A percentile compares a stretch with the other conserved stretches of the same genome.
Evolutionary conservation across 2,113 vertebrate species (phyloP).

Genomic region (Dermatemys mawii): DNA sequence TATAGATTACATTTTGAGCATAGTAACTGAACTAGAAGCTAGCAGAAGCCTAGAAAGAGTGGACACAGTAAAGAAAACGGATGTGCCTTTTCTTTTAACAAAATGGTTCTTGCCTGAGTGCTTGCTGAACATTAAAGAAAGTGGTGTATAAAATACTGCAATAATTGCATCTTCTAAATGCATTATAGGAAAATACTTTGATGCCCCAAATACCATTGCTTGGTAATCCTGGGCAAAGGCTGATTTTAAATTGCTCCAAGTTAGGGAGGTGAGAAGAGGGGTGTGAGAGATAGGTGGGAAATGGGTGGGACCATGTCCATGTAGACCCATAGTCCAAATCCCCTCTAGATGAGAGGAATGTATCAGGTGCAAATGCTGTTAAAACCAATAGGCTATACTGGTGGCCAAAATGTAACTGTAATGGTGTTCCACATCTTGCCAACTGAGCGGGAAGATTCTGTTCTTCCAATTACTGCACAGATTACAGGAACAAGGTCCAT

Average conservation of each 20-base stretch:
- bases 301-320: not conserved
- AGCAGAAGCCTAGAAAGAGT: not conserved
- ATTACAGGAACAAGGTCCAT: not conserved
- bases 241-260: not conserved
- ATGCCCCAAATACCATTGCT: not conserved
- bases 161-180: not conserved
- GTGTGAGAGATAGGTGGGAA: accelerated
- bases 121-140: not conserved
- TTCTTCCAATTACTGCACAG: not conserved
- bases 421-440: not conserved
- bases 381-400: not conserved
- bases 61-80: not conserved
- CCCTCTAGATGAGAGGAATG: not conserved
- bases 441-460: not conserved
- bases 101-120: not conserved
- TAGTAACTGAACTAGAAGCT: not conserved
- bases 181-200: not conserved
- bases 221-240: not conserved
- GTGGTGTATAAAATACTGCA: not conserved
- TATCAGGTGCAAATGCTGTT: accelerated
- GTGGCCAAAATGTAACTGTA: not conserved
- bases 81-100: not conserved
- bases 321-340: not conserved
- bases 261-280: not conserved
- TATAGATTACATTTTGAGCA: not conserved